Evolutionary conservation across 2,888 invertebrate species (phyloP).

Genomic region (Pomacea canaliculata): DNA sequence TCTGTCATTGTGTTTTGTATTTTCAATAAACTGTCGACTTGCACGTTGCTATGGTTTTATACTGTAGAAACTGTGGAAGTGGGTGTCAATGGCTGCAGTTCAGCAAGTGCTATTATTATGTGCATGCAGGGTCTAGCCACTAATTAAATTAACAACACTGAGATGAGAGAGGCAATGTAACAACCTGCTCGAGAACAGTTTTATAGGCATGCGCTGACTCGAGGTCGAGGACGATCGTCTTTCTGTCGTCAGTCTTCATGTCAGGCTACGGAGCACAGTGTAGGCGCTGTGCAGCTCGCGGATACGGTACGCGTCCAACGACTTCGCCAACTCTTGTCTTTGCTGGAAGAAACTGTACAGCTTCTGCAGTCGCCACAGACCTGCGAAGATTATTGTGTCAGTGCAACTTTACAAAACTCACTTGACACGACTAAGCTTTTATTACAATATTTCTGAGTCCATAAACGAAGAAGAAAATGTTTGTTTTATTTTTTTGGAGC

Average conservation of each 20-base stretch:
- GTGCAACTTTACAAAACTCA: background rate
- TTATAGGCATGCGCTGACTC: constrained; percentile 41
- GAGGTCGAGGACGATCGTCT: constrained; percentile 49
- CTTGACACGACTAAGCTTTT: background rate
- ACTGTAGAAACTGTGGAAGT: too few species aligned
- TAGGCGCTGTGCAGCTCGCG: constrained; percentile 42
- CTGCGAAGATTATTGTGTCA: constrained; percentile 27
- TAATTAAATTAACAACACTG: background rate
- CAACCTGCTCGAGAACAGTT: constrained; percentile 48
- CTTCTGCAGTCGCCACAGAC: constrained; percentile 49
- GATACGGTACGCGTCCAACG: constrained; percentile 49
- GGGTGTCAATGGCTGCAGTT: too few species aligned
- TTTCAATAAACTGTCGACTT: too few species aligned
- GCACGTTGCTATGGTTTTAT: too few species aligned
- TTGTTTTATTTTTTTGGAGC: background rate
- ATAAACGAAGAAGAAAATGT: background rate
- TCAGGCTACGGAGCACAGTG: constrained; percentile 47
- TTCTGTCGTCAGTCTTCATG: constrained; percentile 42
- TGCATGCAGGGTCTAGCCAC: background rate
- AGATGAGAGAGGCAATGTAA: background rate
- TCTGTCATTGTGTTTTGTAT: too few species aligned
- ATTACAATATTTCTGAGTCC: background rate
- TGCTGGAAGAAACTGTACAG: constrained; percentile 46
- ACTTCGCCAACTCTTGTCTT: constrained; percentile 28
- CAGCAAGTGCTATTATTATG: background rate